Evolutionary conservation across 2,888 invertebrate genomes (phyloP), one percentile per base, ranked within the genome.

Genomic region (Coelopa pilipes): DNA sequence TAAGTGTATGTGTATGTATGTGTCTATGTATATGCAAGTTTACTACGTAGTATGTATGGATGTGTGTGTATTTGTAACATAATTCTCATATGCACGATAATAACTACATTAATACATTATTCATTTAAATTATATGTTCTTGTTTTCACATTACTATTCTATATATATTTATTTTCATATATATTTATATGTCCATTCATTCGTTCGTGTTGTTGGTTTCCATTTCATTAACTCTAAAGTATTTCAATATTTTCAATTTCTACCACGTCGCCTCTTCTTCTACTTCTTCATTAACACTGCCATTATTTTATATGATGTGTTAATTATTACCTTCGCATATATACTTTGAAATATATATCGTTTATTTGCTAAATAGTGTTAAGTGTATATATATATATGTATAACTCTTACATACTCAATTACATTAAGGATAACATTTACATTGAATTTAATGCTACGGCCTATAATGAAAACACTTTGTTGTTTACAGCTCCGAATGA

Each of bases 1-100:
- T 62, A 21, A 49, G 68, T 34, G n/a, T 49, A 47, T 12, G n/a
- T 70, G 45, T 70, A 13, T 70, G 12, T 70, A 60, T 70, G 45
- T 70, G 7, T 70, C 5, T 70, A 60, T 70, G 10, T 66, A 13
- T 50, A 34, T 34, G 34, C 34, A 21, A 19, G 17, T 49, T 34
- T 60, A 7, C 24, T 12, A 19, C 9, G 34, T 19, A 34, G 34
- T 34, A 34, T 63, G 45, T 62, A 45, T 63, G 47, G 19, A 11
- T 63, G 47, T 47, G 47, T 63, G 47, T 66, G 24, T 21, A 66
- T 50, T 66, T 50, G 17, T 49, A 66, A 65, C 65, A 46, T 66
- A 21, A 66, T 19, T 50, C 19, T 66, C 50, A 21, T 21, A 66
- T 49, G 19, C 15, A 60, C 34, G 13, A 21, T 21, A 19, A 49